Percentiles rank a stretch among this genome's conserved stretches.
These are phyloP conservation scores for Drosophila baimaii DNA, from an alignment of 1,140 invertebrate species.

Conservation along the genomic window DNA sequence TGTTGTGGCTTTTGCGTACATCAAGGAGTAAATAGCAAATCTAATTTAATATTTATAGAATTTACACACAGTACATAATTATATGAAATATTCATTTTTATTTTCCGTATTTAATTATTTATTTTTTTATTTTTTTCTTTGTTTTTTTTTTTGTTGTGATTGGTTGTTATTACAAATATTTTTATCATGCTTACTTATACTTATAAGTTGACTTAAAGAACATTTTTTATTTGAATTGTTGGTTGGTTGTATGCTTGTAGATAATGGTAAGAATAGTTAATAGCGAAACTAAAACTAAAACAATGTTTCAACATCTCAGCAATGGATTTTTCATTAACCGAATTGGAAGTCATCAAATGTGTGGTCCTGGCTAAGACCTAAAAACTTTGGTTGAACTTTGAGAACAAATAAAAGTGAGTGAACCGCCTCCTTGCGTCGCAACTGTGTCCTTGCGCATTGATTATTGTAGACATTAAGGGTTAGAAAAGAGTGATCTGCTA, in stretches of 20 bases:
- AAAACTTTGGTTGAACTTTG: conserved; percentile 80
- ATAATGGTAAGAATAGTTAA: conserved; percentile 52
- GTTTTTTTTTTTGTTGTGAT: conserved; percentile 29
- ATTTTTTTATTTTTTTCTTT: conserved; percentile 21
- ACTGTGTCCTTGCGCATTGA: conserved; percentile 31
- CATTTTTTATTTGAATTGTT: conserved; percentile 51
- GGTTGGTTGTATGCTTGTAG: conserved; percentile 35
- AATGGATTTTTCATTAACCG: conserved; percentile 39
- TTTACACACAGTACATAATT: conserved; percentile 62
- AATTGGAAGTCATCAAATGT: conserved; percentile 68
- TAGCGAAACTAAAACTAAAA: conserved; percentile 52
- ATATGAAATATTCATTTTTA: conserved; percentile 67
- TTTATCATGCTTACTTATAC: conserved; percentile 47
- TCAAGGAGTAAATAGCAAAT: conserved; percentile 54
- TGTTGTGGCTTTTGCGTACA: conserved; percentile 46
- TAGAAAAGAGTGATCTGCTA: conserved; percentile 32
- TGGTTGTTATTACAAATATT: conserved; percentile 55
- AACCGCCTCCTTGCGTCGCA: conserved; percentile 16
- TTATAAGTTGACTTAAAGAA: conserved; percentile 71
- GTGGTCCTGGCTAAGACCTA: conserved; percentile 36
- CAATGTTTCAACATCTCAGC: conserved; percentile 46
- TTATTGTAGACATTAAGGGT: conserved; percentile 52
- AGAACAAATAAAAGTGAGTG: conserved; percentile 55
- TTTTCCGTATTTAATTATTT: conserved; percentile 38
- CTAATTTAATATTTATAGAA: conserved; percentile 55